phyloP scores from a whole-genome alignment of 2,113 vertebrate genomes.

The Cottus gobio region DNA sequence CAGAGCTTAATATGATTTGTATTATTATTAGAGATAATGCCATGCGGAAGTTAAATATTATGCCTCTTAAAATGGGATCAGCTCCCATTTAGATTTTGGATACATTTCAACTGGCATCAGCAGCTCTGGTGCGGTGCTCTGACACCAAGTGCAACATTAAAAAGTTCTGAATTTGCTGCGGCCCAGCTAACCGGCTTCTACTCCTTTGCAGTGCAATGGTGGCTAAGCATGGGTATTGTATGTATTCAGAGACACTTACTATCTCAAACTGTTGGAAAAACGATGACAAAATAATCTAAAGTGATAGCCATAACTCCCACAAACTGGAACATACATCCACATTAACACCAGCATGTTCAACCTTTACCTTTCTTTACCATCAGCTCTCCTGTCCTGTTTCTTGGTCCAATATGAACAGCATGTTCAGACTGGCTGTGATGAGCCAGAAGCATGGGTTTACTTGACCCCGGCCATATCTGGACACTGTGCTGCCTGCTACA shows the following conservation, averaged over 20 bases:
- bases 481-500: slow-evolving; percentile 23
- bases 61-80: not conserved
- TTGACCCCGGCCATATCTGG: slow-evolving; percentile 64
- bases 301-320: not conserved
- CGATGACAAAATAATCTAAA: no score
- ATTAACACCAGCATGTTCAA: not conserved
- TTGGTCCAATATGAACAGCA: slow-evolving; percentile 4
- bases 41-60: not conserved
- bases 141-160: not conserved
- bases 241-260: not conserved
- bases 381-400: not conserved
- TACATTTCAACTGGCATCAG: not conserved
- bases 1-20: not conserved
- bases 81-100: not conserved
- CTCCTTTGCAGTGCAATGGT: not conserved
- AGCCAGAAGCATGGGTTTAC: slow-evolving; percentile 46
- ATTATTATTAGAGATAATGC: not conserved
- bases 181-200: not conserved
- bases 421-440: slow-evolving; percentile 45
- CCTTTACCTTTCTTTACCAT: not conserved
- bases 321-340: not conserved
- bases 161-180: not conserved
- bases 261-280: not conserved
- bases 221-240: not conserved
- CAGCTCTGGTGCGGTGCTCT: not conserved